Percentiles rank a stretch among this genome's conserved stretches.
phyloP scores from a whole-genome alignment of 1,140 invertebrate species.

The Lycorma delicatula region DNA sequence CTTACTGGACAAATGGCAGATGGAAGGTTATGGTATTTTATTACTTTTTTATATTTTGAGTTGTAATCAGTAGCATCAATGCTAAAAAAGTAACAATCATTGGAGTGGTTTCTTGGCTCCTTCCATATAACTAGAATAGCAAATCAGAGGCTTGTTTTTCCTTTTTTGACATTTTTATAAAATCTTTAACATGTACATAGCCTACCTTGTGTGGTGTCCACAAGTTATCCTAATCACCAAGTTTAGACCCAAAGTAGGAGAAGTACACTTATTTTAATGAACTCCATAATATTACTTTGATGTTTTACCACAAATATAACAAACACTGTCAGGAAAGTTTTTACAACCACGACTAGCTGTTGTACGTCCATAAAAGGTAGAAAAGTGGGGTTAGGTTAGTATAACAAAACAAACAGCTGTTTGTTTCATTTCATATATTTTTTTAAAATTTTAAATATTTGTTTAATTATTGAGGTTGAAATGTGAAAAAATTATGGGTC shows the following conservation, averaged over 20 bases:
- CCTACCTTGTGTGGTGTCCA: conserved; percentile 18
- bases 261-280: conserved; percentile 10
- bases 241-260: conserved; percentile 16
- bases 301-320: too few species aligned
- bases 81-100: conserved; percentile 26
- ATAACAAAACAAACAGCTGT: too few species aligned
- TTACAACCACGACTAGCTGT: too few species aligned
- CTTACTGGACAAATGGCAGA: conserved; percentile 14
- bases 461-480: too few species aligned
- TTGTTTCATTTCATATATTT: too few species aligned
- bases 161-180: neutral
- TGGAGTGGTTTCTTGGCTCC: conserved; percentile 23
- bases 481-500: too few species aligned
- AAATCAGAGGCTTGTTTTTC: neutral
- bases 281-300: too few species aligned
- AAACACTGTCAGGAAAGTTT: too few species aligned
- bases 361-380: too few species aligned
- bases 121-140: neutral
- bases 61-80: conserved; percentile 18
- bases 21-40: conserved; percentile 10
- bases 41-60: conserved; percentile 22
- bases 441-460: too few species aligned
- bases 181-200: neutral
- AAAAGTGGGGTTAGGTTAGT: too few species aligned
- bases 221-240: conserved; percentile 24